Base-by-base conservation (phyloP, 2,797 vertebrate species). In the Psittacula echo region DNA sequence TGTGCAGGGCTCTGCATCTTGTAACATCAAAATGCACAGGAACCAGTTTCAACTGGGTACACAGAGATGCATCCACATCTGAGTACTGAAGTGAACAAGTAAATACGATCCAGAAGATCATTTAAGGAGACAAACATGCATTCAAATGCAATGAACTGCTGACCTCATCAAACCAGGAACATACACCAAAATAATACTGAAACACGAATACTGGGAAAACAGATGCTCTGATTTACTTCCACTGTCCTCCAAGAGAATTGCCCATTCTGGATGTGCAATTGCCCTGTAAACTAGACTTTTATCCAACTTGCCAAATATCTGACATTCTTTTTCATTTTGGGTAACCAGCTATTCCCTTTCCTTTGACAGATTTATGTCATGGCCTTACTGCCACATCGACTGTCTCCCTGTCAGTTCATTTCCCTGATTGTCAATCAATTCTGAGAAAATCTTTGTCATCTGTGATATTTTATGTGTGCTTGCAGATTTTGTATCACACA, bases 1-100 rank as follows among this genome's bases (percentile, higher is more conserved):
- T 96, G 90, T 94, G 88, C 93, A 95, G 72, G 5, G 58, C 82
- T 93, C 73, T 94, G 77, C 95, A 80, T 93, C 97, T 94, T 96
- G 87, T 72, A 89, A 68, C 65, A 77, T 44, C 86, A 56, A 96
- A 94, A 87, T 58, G 80, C 71, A 77, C 88, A 89, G 70, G 56
- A 94, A 83, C 47, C 58, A 64, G 53, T 95, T 96, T 95, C 81
- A 42, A 44, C 62, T 37, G 54, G 53, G 42, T 61, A 53, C 32
- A 11, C 53, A 58, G 56, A 80, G 72, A 67, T 5, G 17, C 34
- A 70, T 54, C 79, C 4, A 4, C 11, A 13, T 68, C 61, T 62
- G 51, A 94, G 34, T 44, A 39, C 41, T 21, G 81, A 80, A 79
- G 77, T 71, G 95, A 95, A 70, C 90, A 87, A 93, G 82, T 85